Base-by-base conservation (phyloP, 2,888 invertebrate species). In the Volucella inflata region DNA sequence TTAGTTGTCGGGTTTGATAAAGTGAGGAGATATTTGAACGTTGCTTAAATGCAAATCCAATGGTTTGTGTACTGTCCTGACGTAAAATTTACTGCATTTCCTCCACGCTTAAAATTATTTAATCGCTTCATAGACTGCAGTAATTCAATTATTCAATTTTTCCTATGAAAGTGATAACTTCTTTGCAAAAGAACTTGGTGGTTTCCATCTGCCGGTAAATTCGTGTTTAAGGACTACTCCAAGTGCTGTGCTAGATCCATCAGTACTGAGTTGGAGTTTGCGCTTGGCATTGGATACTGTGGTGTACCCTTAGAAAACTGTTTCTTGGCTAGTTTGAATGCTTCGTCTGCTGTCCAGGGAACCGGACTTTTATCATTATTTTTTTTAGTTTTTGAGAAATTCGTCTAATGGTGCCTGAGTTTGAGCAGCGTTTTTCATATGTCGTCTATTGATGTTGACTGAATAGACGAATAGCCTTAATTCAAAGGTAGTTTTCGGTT, bases 291-390 rank as follows among this genome's bases (percentile, higher is more conserved):
- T 21, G 1, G 2, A 3, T 21, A 3, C 21, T 2, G 46, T 6
- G 42, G 50, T 21, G 21, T 21, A 21, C 3, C 4, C 3, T 21
- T 4, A 21, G 21, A 0, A 21, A 21, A 2, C 21, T 75, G 67
- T 36, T 50, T 50, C 30, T 65, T 65, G 9, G 53, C 16, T 21
- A 46, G 1, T 36, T 42, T 16, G n/a, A 74, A 78, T 36, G 75
- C 67, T 16, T 16, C 21, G 21, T 21, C 3, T 21, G 21, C 2
- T 1, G 42, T 62, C 74, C 62, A 67, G 11, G 68, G 74, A 11
- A 74, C 62, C 8, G 67, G 80, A 21, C 57, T 46, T 36, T 65
- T 71, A 17, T 65, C 65, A n/a, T 79, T 79, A n/a, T 44, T 71
- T 71, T 21, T 79, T 71, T 40, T 68, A 40, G 17, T 68, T 68